phyloP scores from a whole-genome alignment of 2,797 vertebrate species.

The Hirundo rustica region DNA sequence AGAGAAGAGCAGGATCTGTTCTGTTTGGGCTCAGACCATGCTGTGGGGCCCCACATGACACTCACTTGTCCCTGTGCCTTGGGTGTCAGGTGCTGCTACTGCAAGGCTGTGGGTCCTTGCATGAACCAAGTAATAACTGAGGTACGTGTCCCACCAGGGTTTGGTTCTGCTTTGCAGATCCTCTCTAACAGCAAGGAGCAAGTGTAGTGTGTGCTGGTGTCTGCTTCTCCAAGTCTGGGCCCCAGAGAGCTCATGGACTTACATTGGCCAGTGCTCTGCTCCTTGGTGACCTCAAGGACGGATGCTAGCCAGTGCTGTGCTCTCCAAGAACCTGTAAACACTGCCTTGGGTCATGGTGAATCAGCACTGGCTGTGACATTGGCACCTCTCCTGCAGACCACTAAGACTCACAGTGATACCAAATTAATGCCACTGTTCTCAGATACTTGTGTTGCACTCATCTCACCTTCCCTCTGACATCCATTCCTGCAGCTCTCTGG shows the following conservation, averaged over 20 bases:
- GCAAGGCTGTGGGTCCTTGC: background rate
- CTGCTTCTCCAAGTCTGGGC: background rate
- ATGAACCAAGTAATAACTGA: background rate
- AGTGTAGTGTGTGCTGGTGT: background rate
- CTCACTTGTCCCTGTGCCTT: background rate
- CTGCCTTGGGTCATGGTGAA: background rate
- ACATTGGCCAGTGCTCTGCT: background rate
- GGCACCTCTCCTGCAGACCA: background rate
- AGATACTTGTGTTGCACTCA: background rate
- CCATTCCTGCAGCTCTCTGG: background rate
- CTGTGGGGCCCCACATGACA: background rate
- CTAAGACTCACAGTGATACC: background rate
- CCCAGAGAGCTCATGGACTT: background rate
- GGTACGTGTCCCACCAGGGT: background rate
- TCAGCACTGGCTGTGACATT: background rate
- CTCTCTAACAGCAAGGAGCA: background rate
- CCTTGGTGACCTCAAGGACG: background rate
- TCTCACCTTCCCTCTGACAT: background rate
- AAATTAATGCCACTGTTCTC: background rate
- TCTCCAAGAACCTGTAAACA: background rate
- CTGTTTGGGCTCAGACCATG: background rate
- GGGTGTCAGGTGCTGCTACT: background rate
- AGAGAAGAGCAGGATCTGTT: background rate
- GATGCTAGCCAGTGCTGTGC: background rate
- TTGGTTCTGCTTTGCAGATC: background rate